Evolutionary conservation across 2,113 vertebrate genomes (phyloP).

Genomic region (Pantherophis guttatus): DNA sequence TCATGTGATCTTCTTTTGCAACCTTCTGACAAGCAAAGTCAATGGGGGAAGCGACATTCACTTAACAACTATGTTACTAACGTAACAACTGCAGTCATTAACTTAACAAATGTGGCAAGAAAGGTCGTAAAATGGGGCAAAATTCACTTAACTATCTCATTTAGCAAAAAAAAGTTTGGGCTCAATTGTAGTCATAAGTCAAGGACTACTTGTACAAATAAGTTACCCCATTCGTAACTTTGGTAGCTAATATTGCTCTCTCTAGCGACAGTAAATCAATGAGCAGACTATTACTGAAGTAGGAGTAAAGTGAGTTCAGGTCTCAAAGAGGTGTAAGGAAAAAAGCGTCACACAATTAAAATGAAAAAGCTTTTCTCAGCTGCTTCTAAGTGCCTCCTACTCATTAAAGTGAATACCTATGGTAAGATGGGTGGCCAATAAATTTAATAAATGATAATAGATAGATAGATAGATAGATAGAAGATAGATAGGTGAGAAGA

Average conservation of each 20-base stretch:
- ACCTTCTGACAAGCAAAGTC: background rate
- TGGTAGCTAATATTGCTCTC: background rate
- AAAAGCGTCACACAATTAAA: background rate
- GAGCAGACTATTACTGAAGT: background rate
- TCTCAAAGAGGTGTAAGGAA: background rate
- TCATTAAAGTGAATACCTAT: background rate
- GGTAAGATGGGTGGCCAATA: background rate
- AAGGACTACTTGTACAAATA: background rate
- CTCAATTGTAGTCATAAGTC: background rate
- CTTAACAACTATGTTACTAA: background rate
- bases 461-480: rapidly evolving
- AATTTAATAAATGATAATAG: background rate
- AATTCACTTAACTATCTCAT: background rate
- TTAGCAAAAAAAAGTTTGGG: background rate
- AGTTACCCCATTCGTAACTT: background rate
- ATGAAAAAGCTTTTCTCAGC: background rate
- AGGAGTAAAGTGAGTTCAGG: background rate
- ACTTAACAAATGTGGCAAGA: background rate
- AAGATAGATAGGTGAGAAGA: no score
- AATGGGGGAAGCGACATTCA: background rate
- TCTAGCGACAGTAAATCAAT: background rate
- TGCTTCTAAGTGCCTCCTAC: background rate
- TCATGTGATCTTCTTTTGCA: background rate
- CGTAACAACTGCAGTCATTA: background rate
- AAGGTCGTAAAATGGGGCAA: background rate